Conservation (phyloP, 1,140 invertebrate genomes). For the Sinella curviseta region DNA sequence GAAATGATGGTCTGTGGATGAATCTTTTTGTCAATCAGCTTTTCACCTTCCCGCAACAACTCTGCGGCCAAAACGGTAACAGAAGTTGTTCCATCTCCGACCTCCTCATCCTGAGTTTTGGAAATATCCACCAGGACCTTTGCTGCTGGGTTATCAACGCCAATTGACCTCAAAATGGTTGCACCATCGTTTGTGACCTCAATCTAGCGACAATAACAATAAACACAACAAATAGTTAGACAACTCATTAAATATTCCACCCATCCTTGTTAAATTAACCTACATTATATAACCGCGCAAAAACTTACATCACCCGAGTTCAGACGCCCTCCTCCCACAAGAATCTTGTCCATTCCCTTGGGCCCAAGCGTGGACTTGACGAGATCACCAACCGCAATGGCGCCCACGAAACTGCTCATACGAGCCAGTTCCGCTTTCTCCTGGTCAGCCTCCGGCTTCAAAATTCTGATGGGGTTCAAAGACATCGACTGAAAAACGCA, state of each 20-base stretch:
- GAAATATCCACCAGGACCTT: slow-evolving; percentile 99
- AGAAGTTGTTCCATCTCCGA: slow-evolving; percentile 98
- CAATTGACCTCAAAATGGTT: slow-evolving; percentile 93
- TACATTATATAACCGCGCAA: neutral
- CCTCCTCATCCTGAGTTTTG: slow-evolving; percentile 98
- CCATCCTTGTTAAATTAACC: neutral
- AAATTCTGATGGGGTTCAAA: slow-evolving; percentile 88
- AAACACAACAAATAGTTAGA: neutral
- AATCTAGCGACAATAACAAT: slow-evolving; percentile 60
- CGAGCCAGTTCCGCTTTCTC: slow-evolving; percentile 95
- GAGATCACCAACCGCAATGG: slow-evolving; percentile 96
- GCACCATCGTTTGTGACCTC: slow-evolving; percentile 99
- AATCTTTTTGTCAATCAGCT: slow-evolving; percentile 87
- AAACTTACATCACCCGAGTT: slow-evolving; percentile 64
- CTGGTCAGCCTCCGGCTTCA: slow-evolving; percentile 94
- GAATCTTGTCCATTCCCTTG: slow-evolving; percentile 99
- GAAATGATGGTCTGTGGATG: slow-evolving; percentile 97
- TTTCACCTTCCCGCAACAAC: slow-evolving; percentile 91
- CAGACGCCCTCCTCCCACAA: slow-evolving; percentile 78
- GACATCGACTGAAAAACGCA: slow-evolving; percentile 62
- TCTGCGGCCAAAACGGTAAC: slow-evolving; percentile 97
- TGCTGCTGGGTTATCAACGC: slow-evolving; percentile 98
- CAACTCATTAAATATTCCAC: neutral
- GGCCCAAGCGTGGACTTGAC: slow-evolving; percentile 98
- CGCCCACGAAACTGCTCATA: slow-evolving; percentile 95